Evolutionary conservation across 1,140 invertebrate genomes (phyloP).

Genomic region (Venustaconcha ellipsiformis): DNA sequence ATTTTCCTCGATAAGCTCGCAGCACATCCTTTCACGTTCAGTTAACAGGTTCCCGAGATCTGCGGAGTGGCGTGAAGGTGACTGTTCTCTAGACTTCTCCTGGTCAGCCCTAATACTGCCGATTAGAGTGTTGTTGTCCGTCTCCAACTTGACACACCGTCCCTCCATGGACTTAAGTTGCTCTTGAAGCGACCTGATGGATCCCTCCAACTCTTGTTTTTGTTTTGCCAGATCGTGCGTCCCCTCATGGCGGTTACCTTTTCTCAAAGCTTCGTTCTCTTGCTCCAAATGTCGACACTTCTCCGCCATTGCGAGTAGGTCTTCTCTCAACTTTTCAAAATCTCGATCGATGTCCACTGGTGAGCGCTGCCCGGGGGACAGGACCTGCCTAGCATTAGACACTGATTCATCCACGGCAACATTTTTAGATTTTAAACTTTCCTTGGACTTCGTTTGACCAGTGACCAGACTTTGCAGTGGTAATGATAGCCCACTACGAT

Average conservation of each 20-base stretch:
- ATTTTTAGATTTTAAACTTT: slow-evolving; percentile 10
- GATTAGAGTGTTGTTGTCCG: slow-evolving; percentile 48
- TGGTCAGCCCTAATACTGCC: slow-evolving; percentile 48
- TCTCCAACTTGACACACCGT: slow-evolving; percentile 45
- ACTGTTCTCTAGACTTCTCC: slow-evolving; percentile 24
- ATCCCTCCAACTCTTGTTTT: slow-evolving; percentile 38
- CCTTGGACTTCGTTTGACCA: slow-evolving; percentile 9
- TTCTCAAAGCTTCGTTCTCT: slow-evolving; percentile 41
- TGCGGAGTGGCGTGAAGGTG: slow-evolving; percentile 11
- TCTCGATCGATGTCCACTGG: slow-evolving; percentile 24
- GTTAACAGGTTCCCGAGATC: slow-evolving; percentile 35
- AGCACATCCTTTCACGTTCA: slow-evolving; percentile 78
- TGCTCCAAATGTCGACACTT: slow-evolving; percentile 44
- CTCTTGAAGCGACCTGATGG: slow-evolving; percentile 29
- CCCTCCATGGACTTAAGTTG: slow-evolving; percentile 48
- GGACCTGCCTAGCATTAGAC: neutral
- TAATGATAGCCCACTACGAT: slow-evolving; percentile 13
- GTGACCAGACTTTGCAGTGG: slow-evolving; percentile 2
- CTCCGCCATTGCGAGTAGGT: slow-evolving; percentile 48
- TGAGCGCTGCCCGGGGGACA: slow-evolving; percentile 13
- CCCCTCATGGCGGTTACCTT: slow-evolving; percentile 39
- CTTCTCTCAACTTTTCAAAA: slow-evolving; percentile 68
- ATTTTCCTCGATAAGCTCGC: slow-evolving; percentile 96
- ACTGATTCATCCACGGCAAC: neutral
- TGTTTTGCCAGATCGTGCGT: slow-evolving; percentile 33